These are phyloP conservation scores for Acleris laterana DNA, from an alignment of 2,888 invertebrate species.

Conservation along the genomic window DNA sequence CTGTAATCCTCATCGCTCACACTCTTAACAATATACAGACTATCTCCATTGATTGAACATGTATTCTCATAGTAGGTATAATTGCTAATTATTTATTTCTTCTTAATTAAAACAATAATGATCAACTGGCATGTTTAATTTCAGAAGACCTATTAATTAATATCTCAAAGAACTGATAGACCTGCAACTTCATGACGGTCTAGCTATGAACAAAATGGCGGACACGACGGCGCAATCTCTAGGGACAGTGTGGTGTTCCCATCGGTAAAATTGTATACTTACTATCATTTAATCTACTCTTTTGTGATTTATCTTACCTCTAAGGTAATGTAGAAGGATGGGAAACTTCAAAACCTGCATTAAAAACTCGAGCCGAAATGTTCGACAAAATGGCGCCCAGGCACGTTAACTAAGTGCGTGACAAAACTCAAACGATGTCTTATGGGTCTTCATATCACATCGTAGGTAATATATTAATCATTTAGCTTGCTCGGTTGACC, in stretches of 20 bases:
- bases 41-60: conserved; percentile 76
- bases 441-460: conserved; percentile 1
- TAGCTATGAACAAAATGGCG: conserved; percentile 21
- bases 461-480: not conserved
- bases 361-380: not conserved
- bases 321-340: no score
- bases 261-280: not conserved
- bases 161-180: no score
- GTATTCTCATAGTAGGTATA: conserved; percentile 62
- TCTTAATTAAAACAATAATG: conserved; percentile 67
- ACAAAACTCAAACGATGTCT: not conserved
- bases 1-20: conserved; percentile 74
- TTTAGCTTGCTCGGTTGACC: no score
- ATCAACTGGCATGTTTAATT: conserved; percentile 58
- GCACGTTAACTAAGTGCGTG: not conserved
- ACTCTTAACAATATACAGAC: conserved; percentile 77
- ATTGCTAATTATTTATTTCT: conserved; percentile 73
- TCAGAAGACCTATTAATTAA: conserved; percentile 4
- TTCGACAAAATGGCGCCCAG: conserved; percentile 24
- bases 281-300: no score
- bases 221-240: not conserved
- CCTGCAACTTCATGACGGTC: no score
- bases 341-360: not conserved
- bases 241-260: not conserved
- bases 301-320: no score